A percentile compares a stretch with the other conserved stretches of the same genome.
Evolutionary conservation across 2,113 vertebrate species (phyloP).

Genomic region (Mola mola): DNA sequence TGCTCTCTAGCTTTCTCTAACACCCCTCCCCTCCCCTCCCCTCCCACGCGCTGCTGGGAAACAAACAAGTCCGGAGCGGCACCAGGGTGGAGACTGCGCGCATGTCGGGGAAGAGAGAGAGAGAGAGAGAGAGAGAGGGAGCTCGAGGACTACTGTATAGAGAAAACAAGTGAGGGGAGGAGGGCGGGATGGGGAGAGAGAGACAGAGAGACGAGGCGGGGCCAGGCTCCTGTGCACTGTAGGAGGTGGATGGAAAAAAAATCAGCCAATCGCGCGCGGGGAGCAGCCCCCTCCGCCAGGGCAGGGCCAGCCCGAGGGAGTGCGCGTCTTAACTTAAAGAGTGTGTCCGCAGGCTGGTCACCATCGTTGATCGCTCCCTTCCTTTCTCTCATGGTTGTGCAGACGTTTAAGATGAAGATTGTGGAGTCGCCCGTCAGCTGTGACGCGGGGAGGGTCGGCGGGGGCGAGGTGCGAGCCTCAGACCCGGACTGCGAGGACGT

Average conservation of each 20-base stretch:
- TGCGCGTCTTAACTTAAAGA: slow-evolving; percentile 76
- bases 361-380: slow-evolving; percentile 56
- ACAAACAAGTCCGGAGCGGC: slow-evolving; percentile 75
- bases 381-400: slow-evolving; percentile 77
- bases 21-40: slow-evolving; percentile 14
- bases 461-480: slow-evolving; percentile 48
- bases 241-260: slow-evolving; percentile 71
- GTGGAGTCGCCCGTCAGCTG: slow-evolving; percentile 87
- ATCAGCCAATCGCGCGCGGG: slow-evolving; percentile 71
- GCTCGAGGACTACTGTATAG: slow-evolving; percentile 30
- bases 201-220: slow-evolving; percentile 32
- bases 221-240: slow-evolving; percentile 52
- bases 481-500: slow-evolving; percentile 84
- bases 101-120: slow-evolving; percentile 30
- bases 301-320: slow-evolving; percentile 65
- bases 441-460: slow-evolving; percentile 82
- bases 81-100: slow-evolving; percentile 32
- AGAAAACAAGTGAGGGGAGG: slow-evolving; percentile 18
- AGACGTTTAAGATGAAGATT: slow-evolving; percentile 94
- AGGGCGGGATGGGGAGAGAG: slow-evolving; percentile 25
- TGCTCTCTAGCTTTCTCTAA: slow-evolving; percentile 8
- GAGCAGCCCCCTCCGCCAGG: slow-evolving; percentile 62
- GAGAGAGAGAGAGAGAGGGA: slow-evolving; percentile 45
- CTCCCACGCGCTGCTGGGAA: slow-evolving; percentile 58
- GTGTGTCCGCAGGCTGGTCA: slow-evolving; percentile 56